A percentile compares a stretch with the other conserved stretches of the same genome.
Conservation (phyloP, 2,113 vertebrate genomes). For the Rhynchopsitta pachyrhyncha region DNA sequence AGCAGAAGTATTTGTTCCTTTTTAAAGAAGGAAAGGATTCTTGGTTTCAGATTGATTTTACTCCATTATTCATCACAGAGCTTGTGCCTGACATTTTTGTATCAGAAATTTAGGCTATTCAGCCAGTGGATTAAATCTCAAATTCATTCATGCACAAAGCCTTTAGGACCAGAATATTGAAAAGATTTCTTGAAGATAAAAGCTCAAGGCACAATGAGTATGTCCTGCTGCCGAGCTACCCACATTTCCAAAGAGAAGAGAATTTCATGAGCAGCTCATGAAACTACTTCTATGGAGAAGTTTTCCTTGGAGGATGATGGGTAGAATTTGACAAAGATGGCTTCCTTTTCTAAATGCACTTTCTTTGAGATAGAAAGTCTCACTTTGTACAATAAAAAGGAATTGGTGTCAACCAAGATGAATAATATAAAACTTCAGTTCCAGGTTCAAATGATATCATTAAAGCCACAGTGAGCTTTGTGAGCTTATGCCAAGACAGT, state of each 20-base stretch:
- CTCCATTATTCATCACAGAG: background rate
- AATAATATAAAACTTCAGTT: background rate
- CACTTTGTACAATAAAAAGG: background rate
- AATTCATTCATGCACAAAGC: background rate
- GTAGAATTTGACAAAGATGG: background rate
- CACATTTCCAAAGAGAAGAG: background rate
- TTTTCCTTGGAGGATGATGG: background rate
- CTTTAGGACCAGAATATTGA: background rate
- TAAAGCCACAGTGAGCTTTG: background rate
- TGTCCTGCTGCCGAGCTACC: background rate
- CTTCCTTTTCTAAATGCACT: background rate
- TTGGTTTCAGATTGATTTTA: background rate
- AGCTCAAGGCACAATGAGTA: background rate
- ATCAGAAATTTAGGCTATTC: background rate
- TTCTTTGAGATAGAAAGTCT: background rate
- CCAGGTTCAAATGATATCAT: background rate
- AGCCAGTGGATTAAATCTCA: background rate
- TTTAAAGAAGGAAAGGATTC: background rate
- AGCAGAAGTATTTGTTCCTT: background rate
- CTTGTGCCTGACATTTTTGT: background rate
- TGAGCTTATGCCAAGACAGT: background rate
- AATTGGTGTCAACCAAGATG: background rate
- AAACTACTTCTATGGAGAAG: background rate
- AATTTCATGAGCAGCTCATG: background rate
- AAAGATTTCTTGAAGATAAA: background rate